These are phyloP conservation scores for Melipona quadrifasciata DNA, from an alignment of 1,140 invertebrate genomes.

Conservation along the genomic window DNA sequence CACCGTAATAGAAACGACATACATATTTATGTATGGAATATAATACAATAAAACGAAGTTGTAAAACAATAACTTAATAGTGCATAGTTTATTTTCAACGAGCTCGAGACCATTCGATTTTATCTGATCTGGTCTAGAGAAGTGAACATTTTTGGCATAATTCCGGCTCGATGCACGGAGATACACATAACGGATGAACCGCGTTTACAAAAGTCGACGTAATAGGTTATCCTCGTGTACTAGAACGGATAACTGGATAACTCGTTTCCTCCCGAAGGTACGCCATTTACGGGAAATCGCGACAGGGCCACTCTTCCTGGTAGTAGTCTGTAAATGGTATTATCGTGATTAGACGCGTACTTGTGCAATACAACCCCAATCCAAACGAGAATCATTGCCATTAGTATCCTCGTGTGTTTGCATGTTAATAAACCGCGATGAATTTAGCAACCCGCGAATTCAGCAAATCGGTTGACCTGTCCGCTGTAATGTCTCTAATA, in stretches of 20 bases:
- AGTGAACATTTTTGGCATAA: not conserved
- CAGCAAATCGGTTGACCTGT: not conserved
- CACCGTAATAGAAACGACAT: not conserved
- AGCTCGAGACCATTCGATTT: not conserved
- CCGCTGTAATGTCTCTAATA: not conserved
- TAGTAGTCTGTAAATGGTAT: conserved; percentile 27
- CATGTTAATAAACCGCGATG: not conserved
- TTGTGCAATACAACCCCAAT: conserved; percentile 22
- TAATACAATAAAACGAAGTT: not conserved
- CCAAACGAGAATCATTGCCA: conserved; percentile 30
- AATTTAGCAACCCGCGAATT: not conserved
- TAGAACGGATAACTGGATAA: conserved; percentile 42
- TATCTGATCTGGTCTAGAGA: not conserved
- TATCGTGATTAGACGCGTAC: conserved; percentile 31
- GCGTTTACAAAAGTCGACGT: conserved; percentile 24
- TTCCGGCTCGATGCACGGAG: too few species aligned
- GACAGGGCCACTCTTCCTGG: conserved; percentile 35
- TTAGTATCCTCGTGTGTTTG: not conserved
- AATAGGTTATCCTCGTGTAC: conserved; percentile 39
- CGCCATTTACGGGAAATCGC: conserved; percentile 26
- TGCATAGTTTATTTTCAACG: not conserved
- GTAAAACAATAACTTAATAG: not conserved
- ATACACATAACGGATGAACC: not conserved
- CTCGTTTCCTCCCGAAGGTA: conserved; percentile 35
- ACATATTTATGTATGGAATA: not conserved